phyloP scores from a whole-genome alignment of 2,797 vertebrate species.

The Sciaenops ocellatus region DNA sequence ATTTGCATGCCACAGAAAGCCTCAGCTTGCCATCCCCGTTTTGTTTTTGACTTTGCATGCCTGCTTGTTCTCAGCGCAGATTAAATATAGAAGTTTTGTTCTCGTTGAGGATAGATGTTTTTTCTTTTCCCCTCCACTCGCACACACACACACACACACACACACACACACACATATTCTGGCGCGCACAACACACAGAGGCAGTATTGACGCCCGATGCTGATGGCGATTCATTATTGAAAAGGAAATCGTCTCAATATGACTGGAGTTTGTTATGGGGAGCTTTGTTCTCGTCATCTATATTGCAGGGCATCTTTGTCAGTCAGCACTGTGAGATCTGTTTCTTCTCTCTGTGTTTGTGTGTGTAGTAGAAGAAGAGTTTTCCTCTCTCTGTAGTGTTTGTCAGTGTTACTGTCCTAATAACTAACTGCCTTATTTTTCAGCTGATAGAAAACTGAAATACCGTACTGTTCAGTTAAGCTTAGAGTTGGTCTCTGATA shows the following conservation, averaged over 20 bases:
- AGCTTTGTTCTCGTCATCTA: conserved; percentile 87
- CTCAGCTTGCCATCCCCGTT: conserved; percentile 81
- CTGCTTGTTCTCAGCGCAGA: conserved; percentile 84
- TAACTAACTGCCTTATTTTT: conserved; percentile 81
- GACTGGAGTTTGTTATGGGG: conserved; percentile 86
- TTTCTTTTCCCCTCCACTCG: conserved; percentile 35
- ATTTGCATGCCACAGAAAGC: conserved; percentile 87
- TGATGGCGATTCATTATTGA: conserved; percentile 89
- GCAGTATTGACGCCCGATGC: conserved; percentile 81
- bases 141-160: conserved; percentile 2
- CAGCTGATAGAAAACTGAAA: conserved; percentile 59
- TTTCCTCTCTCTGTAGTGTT: conserved; percentile 79
- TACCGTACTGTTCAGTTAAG: conserved; percentile 45
- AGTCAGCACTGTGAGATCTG: conserved; percentile 79
- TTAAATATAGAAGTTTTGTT: conserved; percentile 91
- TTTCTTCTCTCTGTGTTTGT: conserved; percentile 78
- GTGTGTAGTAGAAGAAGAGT: conserved; percentile 65
- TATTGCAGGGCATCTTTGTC: conserved; percentile 87
- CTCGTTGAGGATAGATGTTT: conserved; percentile 82
- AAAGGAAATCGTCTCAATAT: conserved; percentile 85
- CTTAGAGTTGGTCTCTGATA: conserved; percentile 46
- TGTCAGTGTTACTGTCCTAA: conserved; percentile 81
- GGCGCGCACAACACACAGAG: conserved; percentile 65
- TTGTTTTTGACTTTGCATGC: conserved; percentile 86
- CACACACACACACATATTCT: conserved; percentile 36